Conservation (phyloP, 2,888 invertebrate genomes). For the Drosophila picticornis region DNA sequence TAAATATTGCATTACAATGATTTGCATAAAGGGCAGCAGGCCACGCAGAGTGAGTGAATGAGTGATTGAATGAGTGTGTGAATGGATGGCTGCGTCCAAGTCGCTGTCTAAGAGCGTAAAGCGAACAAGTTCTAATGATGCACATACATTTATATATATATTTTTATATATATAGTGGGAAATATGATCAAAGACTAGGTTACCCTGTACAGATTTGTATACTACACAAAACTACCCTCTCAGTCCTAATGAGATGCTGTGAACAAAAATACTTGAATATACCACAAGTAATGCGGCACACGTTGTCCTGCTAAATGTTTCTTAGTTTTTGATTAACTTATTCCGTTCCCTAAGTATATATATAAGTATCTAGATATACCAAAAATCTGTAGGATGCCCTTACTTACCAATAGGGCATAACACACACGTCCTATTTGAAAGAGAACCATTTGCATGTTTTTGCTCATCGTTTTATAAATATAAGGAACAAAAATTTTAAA, state of each 20-base stretch:
- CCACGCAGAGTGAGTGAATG: slow-evolving; percentile 20
- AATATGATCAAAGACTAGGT: background rate
- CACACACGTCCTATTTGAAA: too few relatives aligned
- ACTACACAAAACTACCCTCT: background rate
- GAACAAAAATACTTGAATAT: background rate
- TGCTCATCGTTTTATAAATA: background rate
- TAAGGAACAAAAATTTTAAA: background rate
- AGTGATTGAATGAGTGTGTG: slow-evolving; percentile 27
- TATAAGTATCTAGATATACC: background rate
- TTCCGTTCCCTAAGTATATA: rapidly evolving
- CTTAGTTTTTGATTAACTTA: background rate
- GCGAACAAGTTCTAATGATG: slow-evolving; percentile 21
- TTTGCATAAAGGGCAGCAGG: slow-evolving; percentile 73
- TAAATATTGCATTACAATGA: slow-evolving; percentile 81
- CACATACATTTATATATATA: background rate
- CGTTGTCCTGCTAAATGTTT: background rate
- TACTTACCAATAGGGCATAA: too few relatives aligned
- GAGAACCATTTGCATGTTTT: too few relatives aligned
- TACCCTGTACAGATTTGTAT: slow-evolving; percentile 9
- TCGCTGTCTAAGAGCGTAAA: slow-evolving; percentile 60
- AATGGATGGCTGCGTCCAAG: slow-evolving; percentile 24
- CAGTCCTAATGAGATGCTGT: background rate
- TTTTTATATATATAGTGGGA: background rate
- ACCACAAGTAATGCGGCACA: background rate
- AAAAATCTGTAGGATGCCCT: too few relatives aligned